A percentile compares a stretch with the other conserved stretches of the same genome.
phyloP scores from a whole-genome alignment of 2,888 invertebrate species.

The Rhorus exstirpatorius region DNA sequence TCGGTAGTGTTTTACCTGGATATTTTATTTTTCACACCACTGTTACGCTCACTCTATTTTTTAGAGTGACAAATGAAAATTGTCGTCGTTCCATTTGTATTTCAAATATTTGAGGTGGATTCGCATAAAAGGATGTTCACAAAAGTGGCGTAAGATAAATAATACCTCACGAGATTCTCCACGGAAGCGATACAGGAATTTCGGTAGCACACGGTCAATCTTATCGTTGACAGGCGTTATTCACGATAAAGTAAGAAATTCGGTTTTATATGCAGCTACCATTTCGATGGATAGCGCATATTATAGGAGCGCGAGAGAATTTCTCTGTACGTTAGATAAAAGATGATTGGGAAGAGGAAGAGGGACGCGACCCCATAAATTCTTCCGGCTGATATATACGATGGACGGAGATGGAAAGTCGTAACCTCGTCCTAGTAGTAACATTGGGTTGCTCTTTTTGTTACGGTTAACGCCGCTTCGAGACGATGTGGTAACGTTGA shows the following conservation, averaged over 20 bases:
- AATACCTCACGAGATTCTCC: slow-evolving; percentile 12
- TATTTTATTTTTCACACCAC: no score
- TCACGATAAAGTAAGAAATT: slow-evolving; percentile 43
- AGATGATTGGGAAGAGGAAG: slow-evolving; percentile 45
- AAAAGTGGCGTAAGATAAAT: slow-evolving; percentile 14
- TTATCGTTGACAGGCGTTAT: slow-evolving; percentile 37
- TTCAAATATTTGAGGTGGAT: slow-evolving; percentile 5
- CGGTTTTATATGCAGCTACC: slow-evolving; percentile 23
- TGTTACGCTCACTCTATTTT: not conserved
- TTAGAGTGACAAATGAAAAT: not conserved
- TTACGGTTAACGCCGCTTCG: not conserved
- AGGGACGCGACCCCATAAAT: slow-evolving; percentile 55
- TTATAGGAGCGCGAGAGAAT: slow-evolving; percentile 27
- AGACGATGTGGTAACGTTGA: not conserved
- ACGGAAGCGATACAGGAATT: slow-evolving; percentile 1
- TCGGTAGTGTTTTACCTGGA: no score
- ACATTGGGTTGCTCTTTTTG: slow-evolving; percentile 34
- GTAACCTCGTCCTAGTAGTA: slow-evolving; percentile 37
- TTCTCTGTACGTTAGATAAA: slow-evolving; percentile 7
- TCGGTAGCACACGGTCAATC: slow-evolving; percentile 20
- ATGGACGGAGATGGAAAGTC: slow-evolving; percentile 16
- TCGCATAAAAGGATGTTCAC: not conserved
- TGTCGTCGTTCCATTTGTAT: not conserved
- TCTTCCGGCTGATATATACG: slow-evolving; percentile 42
- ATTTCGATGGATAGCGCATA: slow-evolving; percentile 48